Evolutionary conservation across 2,113 vertebrate genomes (phyloP).

Genomic region (Dicerorhinus sumatrensis): DNA sequence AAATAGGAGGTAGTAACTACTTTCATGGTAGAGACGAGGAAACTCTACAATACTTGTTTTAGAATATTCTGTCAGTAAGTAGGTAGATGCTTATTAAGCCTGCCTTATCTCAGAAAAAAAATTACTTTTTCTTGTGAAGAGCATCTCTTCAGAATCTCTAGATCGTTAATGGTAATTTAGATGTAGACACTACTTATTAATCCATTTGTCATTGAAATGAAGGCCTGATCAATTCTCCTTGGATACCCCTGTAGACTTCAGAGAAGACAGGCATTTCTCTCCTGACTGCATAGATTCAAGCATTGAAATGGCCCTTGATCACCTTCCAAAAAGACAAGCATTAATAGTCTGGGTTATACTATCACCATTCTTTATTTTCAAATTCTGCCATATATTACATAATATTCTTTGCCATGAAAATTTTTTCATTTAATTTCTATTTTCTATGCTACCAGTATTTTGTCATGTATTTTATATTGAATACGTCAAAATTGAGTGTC

Average conservation of each 20-base stretch:
- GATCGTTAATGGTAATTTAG: not conserved
- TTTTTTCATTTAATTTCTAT: not conserved
- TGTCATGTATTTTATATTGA: not conserved
- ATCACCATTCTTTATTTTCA: not conserved
- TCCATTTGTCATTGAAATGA: not conserved
- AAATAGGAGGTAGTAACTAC: not conserved
- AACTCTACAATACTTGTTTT: not conserved
- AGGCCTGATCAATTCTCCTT: fast-evolving
- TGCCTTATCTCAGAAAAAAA: not conserved
- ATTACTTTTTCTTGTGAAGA: not conserved
- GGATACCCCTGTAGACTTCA: not conserved
- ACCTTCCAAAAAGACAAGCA: not conserved
- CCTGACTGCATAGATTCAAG: not conserved
- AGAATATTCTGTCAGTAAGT: not conserved
- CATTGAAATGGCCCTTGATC: not conserved
- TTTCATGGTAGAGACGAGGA: not conserved
- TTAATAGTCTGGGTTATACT: not conserved
- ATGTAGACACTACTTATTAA: not conserved
- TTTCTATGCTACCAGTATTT: not conserved
- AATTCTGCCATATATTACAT: not conserved
- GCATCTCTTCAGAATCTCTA: not conserved
- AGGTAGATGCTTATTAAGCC: not conserved
- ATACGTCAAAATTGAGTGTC: not conserved
- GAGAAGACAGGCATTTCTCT: not conserved
- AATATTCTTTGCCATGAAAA: not conserved